These are phyloP conservation scores for Serrognathus titanus DNA, from an alignment of 2,888 invertebrate species.

Conservation along the genomic window DNA sequence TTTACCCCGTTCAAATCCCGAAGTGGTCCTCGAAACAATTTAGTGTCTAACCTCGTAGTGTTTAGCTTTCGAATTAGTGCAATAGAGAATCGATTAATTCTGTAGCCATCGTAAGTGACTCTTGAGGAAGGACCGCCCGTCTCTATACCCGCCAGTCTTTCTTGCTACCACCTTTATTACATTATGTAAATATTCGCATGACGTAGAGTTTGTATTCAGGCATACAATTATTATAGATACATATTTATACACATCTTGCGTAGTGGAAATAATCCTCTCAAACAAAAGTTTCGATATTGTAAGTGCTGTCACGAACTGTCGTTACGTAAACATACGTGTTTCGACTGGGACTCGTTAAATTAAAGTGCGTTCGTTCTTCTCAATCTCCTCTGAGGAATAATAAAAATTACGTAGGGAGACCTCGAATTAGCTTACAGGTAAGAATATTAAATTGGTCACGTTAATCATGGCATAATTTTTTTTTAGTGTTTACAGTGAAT, in stretches of 20 bases:
- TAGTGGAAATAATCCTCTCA: neutral
- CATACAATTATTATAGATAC: neutral
- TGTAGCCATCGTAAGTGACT: neutral
- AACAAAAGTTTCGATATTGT: slow-evolving; percentile 2
- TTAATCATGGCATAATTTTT: too few species aligned
- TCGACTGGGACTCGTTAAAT: slow-evolving; percentile 10
- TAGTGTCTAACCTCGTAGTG: neutral
- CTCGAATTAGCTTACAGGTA: slow-evolving; percentile 12
- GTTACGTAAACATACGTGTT: slow-evolving; percentile 14
- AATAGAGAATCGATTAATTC: neutral
- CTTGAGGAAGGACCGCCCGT: neutral
- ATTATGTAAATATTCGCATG: too few species aligned
- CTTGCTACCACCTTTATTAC: too few species aligned
- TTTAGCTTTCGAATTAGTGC: neutral
- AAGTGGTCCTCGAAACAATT: slow-evolving; percentile 1
- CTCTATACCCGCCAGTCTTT: too few species aligned
- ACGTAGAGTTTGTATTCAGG: too few species aligned
- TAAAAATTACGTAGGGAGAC: slow-evolving; percentile 4
- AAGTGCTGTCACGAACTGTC: slow-evolving; percentile 11
- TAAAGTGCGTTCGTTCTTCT: slow-evolving; percentile 10
- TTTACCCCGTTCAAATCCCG: neutral
- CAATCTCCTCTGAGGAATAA: slow-evolving; percentile 8
- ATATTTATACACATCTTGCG: neutral
- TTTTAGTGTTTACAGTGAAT: too few species aligned
- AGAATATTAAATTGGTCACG: neutral